phyloP scores from a whole-genome alignment of 2,113 vertebrate genomes.

The Indicator indicator region DNA sequence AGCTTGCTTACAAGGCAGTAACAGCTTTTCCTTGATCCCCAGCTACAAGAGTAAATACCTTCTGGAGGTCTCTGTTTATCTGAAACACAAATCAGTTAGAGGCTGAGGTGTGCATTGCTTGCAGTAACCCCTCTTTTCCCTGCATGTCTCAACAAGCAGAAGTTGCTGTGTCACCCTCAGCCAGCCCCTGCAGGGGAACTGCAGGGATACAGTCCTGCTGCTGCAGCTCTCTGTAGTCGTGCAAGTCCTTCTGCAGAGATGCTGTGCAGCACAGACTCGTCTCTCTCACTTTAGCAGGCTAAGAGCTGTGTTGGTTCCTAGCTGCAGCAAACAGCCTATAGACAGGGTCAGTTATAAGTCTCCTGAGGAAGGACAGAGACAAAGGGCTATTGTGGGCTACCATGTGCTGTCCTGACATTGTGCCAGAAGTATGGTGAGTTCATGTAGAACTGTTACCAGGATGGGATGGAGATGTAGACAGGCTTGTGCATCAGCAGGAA shows the following conservation, averaged over 20 bases:
- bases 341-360: not conserved
- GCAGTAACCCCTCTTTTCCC: not conserved
- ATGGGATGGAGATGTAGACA: not conserved
- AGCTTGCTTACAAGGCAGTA: no score
- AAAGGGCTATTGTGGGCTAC: not conserved
- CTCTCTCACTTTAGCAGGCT: not conserved
- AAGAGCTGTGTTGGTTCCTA: not conserved
- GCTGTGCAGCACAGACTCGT: not conserved
- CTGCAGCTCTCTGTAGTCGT: not conserved
- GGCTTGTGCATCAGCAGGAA: not conserved
- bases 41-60: no score
- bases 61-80: no score
- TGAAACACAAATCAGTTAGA: no score
- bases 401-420: not conserved
- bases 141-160: not conserved
- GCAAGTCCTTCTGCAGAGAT: not conserved
- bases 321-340: not conserved
- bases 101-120: not conserved
- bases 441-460: not conserved
- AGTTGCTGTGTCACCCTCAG: not conserved
- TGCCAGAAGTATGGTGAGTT: not conserved
- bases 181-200: not conserved
- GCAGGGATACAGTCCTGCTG: not conserved
- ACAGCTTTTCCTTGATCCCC: no score
- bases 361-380: not conserved